Base-by-base conservation (phyloP, 2,888 invertebrate genomes). In the Nineta flava region DNA sequence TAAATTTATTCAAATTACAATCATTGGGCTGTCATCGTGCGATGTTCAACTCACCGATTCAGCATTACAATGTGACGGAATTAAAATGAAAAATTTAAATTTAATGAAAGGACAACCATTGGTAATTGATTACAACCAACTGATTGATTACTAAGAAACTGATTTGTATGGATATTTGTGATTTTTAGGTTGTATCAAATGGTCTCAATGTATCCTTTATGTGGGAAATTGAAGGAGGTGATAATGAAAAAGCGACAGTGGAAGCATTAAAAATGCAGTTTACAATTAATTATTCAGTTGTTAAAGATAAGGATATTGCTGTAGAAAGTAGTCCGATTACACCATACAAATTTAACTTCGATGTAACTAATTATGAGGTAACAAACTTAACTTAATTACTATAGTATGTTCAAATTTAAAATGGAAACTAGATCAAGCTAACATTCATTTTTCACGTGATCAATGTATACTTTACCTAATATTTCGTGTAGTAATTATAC, bases 1-100 rank as follows among this genome's bases (percentile, higher is more conserved):
- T 56, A 94, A 94, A 68, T 92, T 87, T 60, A 64, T 93, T 15
- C 87, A 92, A 64, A 78, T 92, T 21, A 74, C 79, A 35, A 74
- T 83, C 3, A 75, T 77, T 5, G 83, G 85, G 40, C 66, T 75
- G 40, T 65, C 67, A 31, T 55, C 53, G 51, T 67, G 67, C 50
- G 56, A 60, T 10, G 51, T 72, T 5, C 62, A 65, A 52, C 56
- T 73, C 31, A 63, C 58, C 1, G 62, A 68, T 19, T 69, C 71
- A 3, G 58, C 61, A 50, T 54, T 72, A 19, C 35, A 45, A 12
- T 44, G 44, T 45, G 26, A 15, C 12, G 26, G 10, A 9, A 31
- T 49, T 9, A 38, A 43, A n/a, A 19, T 49, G n/a, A 49, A 34
- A 19, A 31, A 13, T 34, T 35, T 49, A 21, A 49, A 49, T 35